phyloP scores from a whole-genome alignment of 2,888 invertebrate species.

The Unio pictorum region DNA sequence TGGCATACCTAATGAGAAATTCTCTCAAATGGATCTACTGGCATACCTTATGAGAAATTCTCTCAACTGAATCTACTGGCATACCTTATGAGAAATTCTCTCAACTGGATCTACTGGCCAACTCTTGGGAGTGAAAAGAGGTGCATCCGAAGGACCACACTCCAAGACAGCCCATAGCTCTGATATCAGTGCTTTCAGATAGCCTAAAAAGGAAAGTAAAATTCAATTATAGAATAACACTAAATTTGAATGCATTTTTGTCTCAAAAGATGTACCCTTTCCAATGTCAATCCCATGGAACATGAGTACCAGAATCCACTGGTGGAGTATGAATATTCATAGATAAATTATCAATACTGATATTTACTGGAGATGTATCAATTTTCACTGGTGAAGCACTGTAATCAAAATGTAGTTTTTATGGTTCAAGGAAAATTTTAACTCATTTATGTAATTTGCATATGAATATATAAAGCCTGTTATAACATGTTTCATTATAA shows the following conservation, averaged over 20 bases:
- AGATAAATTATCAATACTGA: neutral
- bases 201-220: constrained; percentile 36
- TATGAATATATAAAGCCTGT: no score
- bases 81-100: constrained; percentile 65
- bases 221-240: neutral
- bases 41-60: neutral
- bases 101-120: constrained; percentile 69
- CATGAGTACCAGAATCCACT: neutral
- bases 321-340: no score
- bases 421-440: no score
- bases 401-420: no score
- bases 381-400: neutral
- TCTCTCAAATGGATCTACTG: no score
- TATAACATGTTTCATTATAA: no score
- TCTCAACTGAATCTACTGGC: neutral
- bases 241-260: neutral
- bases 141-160: constrained; percentile 63
- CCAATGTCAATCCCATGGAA: neutral
- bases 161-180: constrained; percentile 68
- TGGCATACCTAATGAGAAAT: no score
- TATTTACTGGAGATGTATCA: neutral
- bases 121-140: constrained; percentile 60
- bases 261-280: no score
- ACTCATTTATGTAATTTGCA: no score
- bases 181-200: constrained; percentile 60